Percentiles rank a stretch among this genome's conserved stretches.
Conservation (phyloP, 2,797 vertebrate species). For the Valencia hispanica region DNA sequence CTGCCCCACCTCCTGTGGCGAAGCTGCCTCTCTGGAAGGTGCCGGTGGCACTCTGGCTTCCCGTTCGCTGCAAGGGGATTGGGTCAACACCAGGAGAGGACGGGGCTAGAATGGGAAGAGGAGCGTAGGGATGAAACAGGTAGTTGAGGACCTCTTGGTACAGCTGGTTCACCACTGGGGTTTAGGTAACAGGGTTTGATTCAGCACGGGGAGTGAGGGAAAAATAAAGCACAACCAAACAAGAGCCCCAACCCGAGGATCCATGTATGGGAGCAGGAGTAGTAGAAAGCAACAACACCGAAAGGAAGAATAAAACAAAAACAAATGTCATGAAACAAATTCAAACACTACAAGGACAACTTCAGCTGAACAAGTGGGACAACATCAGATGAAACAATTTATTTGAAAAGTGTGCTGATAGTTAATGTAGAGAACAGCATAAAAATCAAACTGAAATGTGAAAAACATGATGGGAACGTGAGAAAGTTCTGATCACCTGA, state of each 20-base stretch:
- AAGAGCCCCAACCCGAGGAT: constrained; percentile 33
- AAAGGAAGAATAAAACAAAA: constrained; percentile 29
- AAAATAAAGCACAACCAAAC: constrained; percentile 28
- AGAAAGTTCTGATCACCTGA: too few relatives aligned
- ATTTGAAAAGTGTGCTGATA: constrained; percentile 16
- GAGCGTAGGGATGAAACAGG: constrained; percentile 96
- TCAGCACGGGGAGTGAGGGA: constrained; percentile 19
- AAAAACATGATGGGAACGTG: neutral
- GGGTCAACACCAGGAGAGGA: constrained; percentile 98
- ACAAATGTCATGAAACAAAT: constrained; percentile 18
- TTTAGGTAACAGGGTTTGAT: constrained; percentile 76
- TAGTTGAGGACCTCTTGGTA: constrained; percentile 98
- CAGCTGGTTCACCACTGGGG: constrained; percentile 92
- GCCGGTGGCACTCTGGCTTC: constrained; percentile 91
- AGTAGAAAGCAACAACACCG: constrained; percentile 42
- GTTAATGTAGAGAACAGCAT: neutral
- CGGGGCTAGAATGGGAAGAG: constrained; percentile 93
- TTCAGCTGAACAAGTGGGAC: constrained; percentile 14
- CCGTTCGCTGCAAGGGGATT: constrained; percentile 99
- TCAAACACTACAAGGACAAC: constrained; percentile 6
- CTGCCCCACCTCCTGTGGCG: constrained; percentile 83
- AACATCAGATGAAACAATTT: constrained; percentile 16
- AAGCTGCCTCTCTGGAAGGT: constrained; percentile 97
- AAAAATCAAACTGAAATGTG: neutral
- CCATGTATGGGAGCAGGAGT: constrained; percentile 20